Conservation (phyloP, 2,797 vertebrate species). For the Oreortyx pictus region DNA sequence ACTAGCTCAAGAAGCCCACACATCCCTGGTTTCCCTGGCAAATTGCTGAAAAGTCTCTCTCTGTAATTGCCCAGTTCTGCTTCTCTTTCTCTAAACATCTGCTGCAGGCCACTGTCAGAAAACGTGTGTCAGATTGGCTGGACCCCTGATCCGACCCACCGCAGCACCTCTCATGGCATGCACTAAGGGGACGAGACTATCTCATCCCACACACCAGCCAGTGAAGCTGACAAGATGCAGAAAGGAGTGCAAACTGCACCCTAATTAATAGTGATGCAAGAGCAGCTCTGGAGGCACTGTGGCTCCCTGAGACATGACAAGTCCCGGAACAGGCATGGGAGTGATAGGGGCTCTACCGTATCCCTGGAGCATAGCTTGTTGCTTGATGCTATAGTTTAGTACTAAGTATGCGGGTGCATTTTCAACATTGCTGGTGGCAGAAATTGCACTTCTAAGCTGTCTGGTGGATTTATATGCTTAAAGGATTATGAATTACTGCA, state of each 20-base stretch:
- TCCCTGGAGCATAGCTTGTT: conserved; percentile 53
- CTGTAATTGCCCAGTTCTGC: conserved; percentile 32
- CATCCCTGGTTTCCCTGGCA: neutral
- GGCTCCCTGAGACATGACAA: neutral
- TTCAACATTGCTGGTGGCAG: conserved; percentile 68
- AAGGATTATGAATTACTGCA: conserved; percentile 69
- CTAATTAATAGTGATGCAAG: conserved; percentile 67
- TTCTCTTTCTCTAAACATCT: conserved; percentile 39
- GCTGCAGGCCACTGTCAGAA: conserved; percentile 67
- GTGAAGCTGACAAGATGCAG: conserved; percentile 40
- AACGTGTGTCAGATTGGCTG: neutral
- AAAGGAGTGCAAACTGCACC: neutral
- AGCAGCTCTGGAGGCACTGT: conserved; percentile 50
- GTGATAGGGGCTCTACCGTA: conserved; percentile 36
- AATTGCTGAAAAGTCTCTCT: conserved; percentile 17
- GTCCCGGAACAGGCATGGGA: conserved; percentile 18
- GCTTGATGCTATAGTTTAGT: conserved; percentile 56
- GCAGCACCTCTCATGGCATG: conserved; percentile 3
- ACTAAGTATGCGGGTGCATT: conserved; percentile 47
- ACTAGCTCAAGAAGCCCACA: conserved; percentile 32
- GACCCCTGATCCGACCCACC: neutral
- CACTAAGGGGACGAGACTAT: conserved; percentile 4
- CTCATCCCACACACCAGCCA: neutral
- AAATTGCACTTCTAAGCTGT: conserved; percentile 71
- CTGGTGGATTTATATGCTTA: conserved; percentile 68